Evolutionary conservation across 2,113 vertebrate species (phyloP).

Genomic region (Tetraodon nigroviridis): DNA sequence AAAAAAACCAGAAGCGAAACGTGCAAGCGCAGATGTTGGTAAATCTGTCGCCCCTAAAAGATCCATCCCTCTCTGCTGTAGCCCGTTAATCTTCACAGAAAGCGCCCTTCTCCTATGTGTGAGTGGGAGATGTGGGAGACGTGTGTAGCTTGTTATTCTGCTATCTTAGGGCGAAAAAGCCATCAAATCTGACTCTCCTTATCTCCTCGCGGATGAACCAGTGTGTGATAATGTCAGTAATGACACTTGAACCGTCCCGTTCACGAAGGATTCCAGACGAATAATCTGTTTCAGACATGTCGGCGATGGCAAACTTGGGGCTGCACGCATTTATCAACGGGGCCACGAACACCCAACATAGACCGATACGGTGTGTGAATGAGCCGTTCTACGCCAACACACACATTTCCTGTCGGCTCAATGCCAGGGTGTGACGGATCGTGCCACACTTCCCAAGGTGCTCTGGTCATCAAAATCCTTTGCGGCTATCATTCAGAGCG

Average conservation of each 20-base stretch:
- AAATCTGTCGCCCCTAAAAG: too few species aligned
- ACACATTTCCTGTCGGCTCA: slow-evolving; percentile 13
- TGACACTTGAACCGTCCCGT: slow-evolving; percentile 10
- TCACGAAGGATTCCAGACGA: slow-evolving; percentile 10
- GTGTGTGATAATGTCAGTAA: slow-evolving; percentile 20
- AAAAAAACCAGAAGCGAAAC: slow-evolving; percentile 19
- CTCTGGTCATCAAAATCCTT: slow-evolving; percentile 55
- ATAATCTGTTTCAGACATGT: slow-evolving; percentile 25
- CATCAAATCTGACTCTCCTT: slow-evolving; percentile 22
- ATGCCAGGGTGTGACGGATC: slow-evolving; percentile 50
- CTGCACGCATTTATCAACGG: slow-evolving; percentile 7
- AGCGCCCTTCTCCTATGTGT: too few species aligned
- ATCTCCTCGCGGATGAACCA: slow-evolving; percentile 19
- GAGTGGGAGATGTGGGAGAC: too few species aligned
- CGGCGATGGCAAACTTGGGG: slow-evolving; percentile 1
- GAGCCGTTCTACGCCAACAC: not conserved
- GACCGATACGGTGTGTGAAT: not conserved
- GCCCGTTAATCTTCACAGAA: too few species aligned
- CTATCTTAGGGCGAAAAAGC: slow-evolving; percentile 31
- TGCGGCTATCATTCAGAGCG: slow-evolving; percentile 18
- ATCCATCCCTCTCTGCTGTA: too few species aligned
- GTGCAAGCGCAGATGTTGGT: slow-evolving; percentile 13
- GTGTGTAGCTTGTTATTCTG: slow-evolving; percentile 10
- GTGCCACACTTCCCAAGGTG: slow-evolving; percentile 46
- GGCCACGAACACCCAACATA: not conserved